phyloP scores from a whole-genome alignment of 1,140 invertebrate genomes.

The Panagrolaimus sp. region DNA sequence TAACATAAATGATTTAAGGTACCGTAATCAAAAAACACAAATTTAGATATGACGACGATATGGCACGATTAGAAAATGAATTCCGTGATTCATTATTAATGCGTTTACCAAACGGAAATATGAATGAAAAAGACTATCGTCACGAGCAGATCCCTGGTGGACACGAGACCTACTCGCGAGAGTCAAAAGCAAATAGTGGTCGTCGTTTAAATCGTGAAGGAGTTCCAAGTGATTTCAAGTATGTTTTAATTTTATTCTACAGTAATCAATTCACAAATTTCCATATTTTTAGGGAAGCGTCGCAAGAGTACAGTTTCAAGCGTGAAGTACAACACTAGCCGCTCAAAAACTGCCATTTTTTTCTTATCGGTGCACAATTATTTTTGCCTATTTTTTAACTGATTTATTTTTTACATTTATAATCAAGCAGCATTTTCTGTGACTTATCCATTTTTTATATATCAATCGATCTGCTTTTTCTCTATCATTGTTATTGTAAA shows the following conservation, averaged over 20 bases:
- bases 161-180: conserved; percentile 34
- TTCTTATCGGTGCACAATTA: too few relatives aligned
- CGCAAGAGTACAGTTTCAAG: conserved; percentile 23
- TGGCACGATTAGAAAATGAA: conserved; percentile 40
- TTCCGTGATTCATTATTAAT: conserved; percentile 38
- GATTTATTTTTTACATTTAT: too few relatives aligned
- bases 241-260: neutral
- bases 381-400: too few relatives aligned
- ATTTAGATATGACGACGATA: conserved; percentile 38
- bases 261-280: neutral
- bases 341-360: too few relatives aligned
- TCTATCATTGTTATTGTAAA: too few relatives aligned
- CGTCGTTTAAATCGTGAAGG: conserved; percentile 21
- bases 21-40: neutral
- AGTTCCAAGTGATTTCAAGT: conserved; percentile 23
- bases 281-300: conserved; percentile 13
- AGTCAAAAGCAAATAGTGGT: conserved; percentile 25
- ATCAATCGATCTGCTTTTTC: too few relatives aligned
- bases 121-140: conserved; percentile 31
- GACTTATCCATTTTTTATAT: too few relatives aligned
- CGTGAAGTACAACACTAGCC: conserved; percentile 16
- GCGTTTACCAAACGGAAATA: conserved; percentile 31
- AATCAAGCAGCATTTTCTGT: too few relatives aligned
- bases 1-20: too few relatives aligned
- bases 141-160: conserved; percentile 35